A percentile compares a stretch with the other conserved stretches of the same genome.
Evolutionary conservation across 1,140 invertebrate genomes (phyloP).

Genomic region (Nylanderia fulva): DNA sequence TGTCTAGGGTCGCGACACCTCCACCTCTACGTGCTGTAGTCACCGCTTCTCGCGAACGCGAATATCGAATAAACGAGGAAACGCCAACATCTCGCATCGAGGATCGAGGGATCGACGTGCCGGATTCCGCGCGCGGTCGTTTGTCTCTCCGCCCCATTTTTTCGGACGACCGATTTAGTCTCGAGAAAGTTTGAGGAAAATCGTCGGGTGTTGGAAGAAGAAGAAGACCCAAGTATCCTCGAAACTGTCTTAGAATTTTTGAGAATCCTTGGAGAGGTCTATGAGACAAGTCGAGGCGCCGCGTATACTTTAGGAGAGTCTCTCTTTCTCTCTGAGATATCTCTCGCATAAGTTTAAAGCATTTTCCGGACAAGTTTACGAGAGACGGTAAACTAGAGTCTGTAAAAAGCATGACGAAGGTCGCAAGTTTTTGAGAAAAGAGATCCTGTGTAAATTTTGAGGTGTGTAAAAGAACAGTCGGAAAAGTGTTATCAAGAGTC

Average conservation of each 20-base stretch:
- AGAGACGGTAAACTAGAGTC: slow-evolving; percentile 31
- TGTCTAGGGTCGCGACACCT: slow-evolving; percentile 78
- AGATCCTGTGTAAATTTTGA: slow-evolving; percentile 31
- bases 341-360: slow-evolving; percentile 27
- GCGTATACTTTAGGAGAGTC: slow-evolving; percentile 5
- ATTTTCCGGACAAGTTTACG: slow-evolving; percentile 44
- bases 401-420: slow-evolving; percentile 13
- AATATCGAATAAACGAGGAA: slow-evolving; percentile 30
- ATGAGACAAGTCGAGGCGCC: slow-evolving; percentile 25
- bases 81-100: background rate
- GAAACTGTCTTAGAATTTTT: slow-evolving; percentile 31
- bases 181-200: slow-evolving; percentile 7
- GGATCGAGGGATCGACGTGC: slow-evolving; percentile 7
- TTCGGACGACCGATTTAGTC: background rate
- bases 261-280: slow-evolving; percentile 19
- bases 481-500: slow-evolving; percentile 25
- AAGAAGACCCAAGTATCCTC: slow-evolving; percentile 11
- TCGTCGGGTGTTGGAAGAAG: slow-evolving; percentile 1
- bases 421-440: slow-evolving; percentile 7
- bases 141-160: too few relatives aligned
- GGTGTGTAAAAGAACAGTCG: slow-evolving; percentile 15
- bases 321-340: slow-evolving; percentile 46
- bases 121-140: background rate
- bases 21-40: slow-evolving; percentile 37
- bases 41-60: slow-evolving; percentile 19